Evolutionary conservation across 2,888 invertebrate species (phyloP).

Genomic region (Hyppa rectilinea): DNA sequence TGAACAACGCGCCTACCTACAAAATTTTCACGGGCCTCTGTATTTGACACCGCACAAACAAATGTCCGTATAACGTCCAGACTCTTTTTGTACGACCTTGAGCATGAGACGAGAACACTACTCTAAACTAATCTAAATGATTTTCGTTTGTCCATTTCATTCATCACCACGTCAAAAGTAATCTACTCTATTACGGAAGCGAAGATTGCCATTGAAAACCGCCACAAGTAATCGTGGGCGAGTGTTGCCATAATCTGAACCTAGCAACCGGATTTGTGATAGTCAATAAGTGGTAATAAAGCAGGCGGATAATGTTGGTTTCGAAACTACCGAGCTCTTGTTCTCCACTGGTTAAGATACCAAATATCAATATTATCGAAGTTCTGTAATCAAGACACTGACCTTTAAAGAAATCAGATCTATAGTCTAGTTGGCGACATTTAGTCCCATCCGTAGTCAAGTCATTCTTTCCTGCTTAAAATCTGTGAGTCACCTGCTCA

Average conservation of each 20-base stretch:
- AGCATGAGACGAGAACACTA: slow-evolving; percentile 15
- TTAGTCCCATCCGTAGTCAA: not conserved
- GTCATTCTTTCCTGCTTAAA: not conserved
- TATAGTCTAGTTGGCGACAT: not conserved
- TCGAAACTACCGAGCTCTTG: not conserved
- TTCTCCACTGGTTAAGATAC: slow-evolving; percentile 1
- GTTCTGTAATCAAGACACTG: not conserved
- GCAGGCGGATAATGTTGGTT: slow-evolving; percentile 7
- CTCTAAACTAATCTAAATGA: slow-evolving; percentile 33
- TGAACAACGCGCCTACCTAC: slow-evolving; percentile 4
- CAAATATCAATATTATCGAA: not conserved
- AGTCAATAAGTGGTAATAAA: not conserved
- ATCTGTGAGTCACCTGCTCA: slow-evolving; percentile 18
- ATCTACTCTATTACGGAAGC: slow-evolving; percentile 29
- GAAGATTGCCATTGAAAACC: slow-evolving; percentile 8
- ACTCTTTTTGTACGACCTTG: slow-evolving; percentile 52
- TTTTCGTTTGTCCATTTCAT: slow-evolving; percentile 6
- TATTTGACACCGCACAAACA: slow-evolving; percentile 28
- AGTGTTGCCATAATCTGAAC: slow-evolving; percentile 13
- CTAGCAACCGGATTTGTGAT: slow-evolving; percentile 12
- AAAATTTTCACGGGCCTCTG: slow-evolving; percentile 44
- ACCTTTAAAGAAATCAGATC: not conserved
- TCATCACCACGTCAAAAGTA: slow-evolving; percentile 24
- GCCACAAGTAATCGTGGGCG: slow-evolving; percentile 17
- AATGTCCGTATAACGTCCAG: slow-evolving; percentile 34